Evolutionary conservation across 92 coral and sea anemone genomes (phyloP).

Genomic region (Phenganax stokvisi): DNA sequence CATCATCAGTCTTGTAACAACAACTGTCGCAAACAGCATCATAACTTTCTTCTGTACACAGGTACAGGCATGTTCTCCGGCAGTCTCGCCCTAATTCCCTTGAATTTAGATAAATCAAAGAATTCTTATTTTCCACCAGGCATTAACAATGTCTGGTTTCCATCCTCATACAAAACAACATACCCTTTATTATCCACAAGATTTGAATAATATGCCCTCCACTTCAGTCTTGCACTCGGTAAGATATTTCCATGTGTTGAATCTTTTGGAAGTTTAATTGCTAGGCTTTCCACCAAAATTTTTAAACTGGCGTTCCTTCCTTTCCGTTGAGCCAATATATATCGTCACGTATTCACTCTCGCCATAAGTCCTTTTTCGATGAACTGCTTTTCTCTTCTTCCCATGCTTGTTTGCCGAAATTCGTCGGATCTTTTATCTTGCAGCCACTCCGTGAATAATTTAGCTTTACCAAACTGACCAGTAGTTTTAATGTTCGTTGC

Average conservation of each 20-base stretch:
- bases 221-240: conserved; percentile 1
- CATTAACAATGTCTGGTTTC: conserved; percentile 17
- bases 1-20: neutral
- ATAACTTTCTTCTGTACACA: conserved; percentile 14
- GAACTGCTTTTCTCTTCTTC: too few relatives aligned
- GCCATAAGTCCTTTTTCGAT: too few relatives aligned
- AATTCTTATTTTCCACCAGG: conserved; percentile 3
- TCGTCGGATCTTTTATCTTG: too few relatives aligned
- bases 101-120: neutral
- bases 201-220: conserved; percentile 18
- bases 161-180: conserved; percentile 33
- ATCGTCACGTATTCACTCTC: conserved; percentile 8
- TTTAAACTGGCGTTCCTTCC: neutral
- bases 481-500: too few relatives aligned
- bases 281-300: conserved; percentile 21
- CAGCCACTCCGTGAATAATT: too few relatives aligned
- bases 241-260: conserved; percentile 20
- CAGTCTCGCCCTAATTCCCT: conserved; percentile 34
- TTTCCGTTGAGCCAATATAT: conserved; percentile 29
- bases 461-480: too few relatives aligned
- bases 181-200: conserved; percentile 4
- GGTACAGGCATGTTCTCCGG: conserved; percentile 17
- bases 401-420: too few relatives aligned
- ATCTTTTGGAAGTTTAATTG: conserved; percentile 2
- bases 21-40: conserved; percentile 11